A percentile compares a stretch with the other conserved stretches of the same genome.
Evolutionary conservation across 2,888 invertebrate species (phyloP).

Genomic region (Ctenicera cuprea): DNA sequence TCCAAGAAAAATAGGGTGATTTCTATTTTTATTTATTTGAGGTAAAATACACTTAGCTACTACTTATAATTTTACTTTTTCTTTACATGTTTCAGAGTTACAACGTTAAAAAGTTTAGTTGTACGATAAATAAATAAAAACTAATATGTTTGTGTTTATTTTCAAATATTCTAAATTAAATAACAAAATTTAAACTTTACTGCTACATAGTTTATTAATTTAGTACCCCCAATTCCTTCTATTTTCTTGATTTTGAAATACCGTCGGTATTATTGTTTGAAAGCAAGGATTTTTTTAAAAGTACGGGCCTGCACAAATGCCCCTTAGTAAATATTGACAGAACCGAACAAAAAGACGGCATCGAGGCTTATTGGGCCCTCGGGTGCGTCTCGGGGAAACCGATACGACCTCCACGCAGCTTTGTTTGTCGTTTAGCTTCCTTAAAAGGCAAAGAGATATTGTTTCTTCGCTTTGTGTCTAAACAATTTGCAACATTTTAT

Average conservation of each 20-base stretch:
- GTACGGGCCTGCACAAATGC: constrained; percentile 26
- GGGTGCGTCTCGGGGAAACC: constrained; percentile 58
- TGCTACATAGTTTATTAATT: too few species aligned
- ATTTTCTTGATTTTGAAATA: not conserved
- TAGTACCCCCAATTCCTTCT: not conserved
- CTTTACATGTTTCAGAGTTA: too few species aligned
- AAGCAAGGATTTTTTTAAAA: constrained; percentile 17
- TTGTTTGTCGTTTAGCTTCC: constrained; percentile 52
- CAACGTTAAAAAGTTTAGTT: too few species aligned
- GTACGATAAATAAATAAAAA: too few species aligned
- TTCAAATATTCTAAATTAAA: too few species aligned
- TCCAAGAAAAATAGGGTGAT: too few species aligned
- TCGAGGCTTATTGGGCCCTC: constrained; percentile 57
- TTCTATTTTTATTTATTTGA: too few species aligned
- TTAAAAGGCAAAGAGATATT: constrained; percentile 46
- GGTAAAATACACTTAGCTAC: too few species aligned
- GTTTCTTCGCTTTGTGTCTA: constrained; percentile 42
- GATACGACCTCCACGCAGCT: constrained; percentile 55
- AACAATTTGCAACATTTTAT: constrained; percentile 43
- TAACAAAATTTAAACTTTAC: too few species aligned
- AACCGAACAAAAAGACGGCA: constrained; percentile 51
- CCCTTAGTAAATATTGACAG: constrained; percentile 60
- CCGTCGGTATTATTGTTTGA: not conserved
- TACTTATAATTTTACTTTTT: too few species aligned
- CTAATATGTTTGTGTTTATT: too few species aligned